Evolutionary conservation across 2,113 vertebrate genomes (phyloP), one percentile per base, ranked within the genome.

Genomic region (Turnix velox): DNA sequence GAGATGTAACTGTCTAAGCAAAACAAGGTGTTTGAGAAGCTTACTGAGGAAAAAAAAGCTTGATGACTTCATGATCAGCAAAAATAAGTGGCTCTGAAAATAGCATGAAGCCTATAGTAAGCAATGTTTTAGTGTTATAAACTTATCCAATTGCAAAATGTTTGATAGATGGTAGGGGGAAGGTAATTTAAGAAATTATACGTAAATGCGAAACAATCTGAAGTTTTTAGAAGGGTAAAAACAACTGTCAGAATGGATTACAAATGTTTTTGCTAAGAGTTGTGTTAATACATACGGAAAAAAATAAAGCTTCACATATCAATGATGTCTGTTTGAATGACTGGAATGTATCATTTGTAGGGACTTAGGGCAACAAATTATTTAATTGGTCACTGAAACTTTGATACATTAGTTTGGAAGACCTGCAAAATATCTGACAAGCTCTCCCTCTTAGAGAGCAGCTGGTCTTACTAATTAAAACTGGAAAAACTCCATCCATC

Each of bases 391-490:
- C 66, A 62, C 87, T 87, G 76, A 82, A 93, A 91, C 45, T 84
- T 88, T 89, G 71, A 93, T 46, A 46, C 66, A 87, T 95, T 89
- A 92, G 33, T 66, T 87, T 92, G 73, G 35, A 96, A 91, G 81
- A 79, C 58, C 74, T 79, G 71, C 19, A 91, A 82, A 95, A 93
- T n/a, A 49, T 73, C 42, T 65, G 76, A 43, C 69, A 30, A 58
- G 51, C n/a, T 94, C 39, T 87, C 31, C 76, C 58, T 84, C 79
- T 91, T 46, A 63, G 77, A 87, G 83, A 85, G 66, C 84, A 95
- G 69, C 80, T 95, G 94, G 77, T 81, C 66, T 92, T 76, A 76
- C 76, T 96, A 92, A 96, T 92, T 95, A 89, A 93, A 96, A 93
- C n/a, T 93, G 71, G 89, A 83, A 95, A 93, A 92, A 46, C 46